Base-by-base conservation (phyloP, 2,113 vertebrate species). In the Neodontobutis hainanensis region DNA sequence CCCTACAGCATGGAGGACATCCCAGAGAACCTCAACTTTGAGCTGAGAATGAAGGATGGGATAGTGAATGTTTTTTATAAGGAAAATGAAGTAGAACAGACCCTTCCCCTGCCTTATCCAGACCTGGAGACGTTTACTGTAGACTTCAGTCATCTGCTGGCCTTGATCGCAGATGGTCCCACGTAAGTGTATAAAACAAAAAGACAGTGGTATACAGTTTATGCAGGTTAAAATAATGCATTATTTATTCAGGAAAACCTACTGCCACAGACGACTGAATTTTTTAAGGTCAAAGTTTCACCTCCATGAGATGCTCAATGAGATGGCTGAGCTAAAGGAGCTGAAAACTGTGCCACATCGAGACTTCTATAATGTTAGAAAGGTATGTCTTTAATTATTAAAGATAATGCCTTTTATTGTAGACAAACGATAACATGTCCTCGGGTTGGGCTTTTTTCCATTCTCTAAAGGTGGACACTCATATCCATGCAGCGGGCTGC, bases 331-430 rank as follows among this genome's bases (percentile, higher is more conserved):
- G 83, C 90, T 99, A 58, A 97, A 96, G 86, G 97, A 99, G 73
- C 84, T 99, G 38, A 99, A 98, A 89, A 83, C 93, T 50, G 96
- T 98, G 60, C 95, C 96, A 9, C 97, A 99, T 81, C 91, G 97
- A 83, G 97, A 99, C 84, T 99, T 99, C 78, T 99, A 99, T 77
- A 99, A 99, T 4, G 97, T 99, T 82, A 95, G 97, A 86, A 99
- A 99, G 95, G 97, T 96, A 76, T 36, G 91, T 73, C 14, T 42
- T 45, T 4, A 19, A 15, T 36, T 15, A 11, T 3, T 14, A 3
- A n/a, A n/a, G 8, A 32, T 5, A 2, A 36, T 4, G 32, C 15
- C 34, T 38, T 12, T 46, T 14, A 59, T 8, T 65, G 38, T 14
- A 32, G 32, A 35, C 11, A 8, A 32, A 61, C 10, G 27, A 44